A percentile compares a stretch with the other conserved stretches of the same genome.
phyloP scores from a whole-genome alignment of 2,797 vertebrate species.

The Semotilus atromaculatus region DNA sequence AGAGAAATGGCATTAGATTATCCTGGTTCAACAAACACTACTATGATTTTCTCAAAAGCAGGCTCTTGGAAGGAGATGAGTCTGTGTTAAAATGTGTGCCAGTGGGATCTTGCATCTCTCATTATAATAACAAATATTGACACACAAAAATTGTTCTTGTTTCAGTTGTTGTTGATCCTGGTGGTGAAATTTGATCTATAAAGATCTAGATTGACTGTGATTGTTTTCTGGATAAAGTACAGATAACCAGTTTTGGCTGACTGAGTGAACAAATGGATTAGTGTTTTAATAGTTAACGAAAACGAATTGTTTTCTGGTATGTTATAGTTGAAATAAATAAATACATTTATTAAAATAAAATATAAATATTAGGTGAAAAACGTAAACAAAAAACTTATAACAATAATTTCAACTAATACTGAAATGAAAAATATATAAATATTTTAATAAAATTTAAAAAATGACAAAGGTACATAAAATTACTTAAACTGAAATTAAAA shows the following conservation, averaged over 20 bases:
- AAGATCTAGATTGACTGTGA: not conserved
- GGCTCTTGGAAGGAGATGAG: not conserved
- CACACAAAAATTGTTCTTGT: not conserved
- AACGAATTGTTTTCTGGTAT: not conserved
- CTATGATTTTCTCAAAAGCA: not conserved
- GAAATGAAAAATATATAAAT: not conserved
- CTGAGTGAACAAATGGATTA: not conserved
- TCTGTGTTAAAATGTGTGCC: not conserved
- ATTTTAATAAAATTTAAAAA: not conserved
- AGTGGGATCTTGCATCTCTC: not conserved
- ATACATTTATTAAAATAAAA: not conserved
- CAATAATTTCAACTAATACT: not conserved
- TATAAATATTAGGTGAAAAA: not conserved
- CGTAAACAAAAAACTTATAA: not conserved
- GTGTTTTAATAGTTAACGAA: not conserved
- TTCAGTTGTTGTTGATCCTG: conserved; percentile 5
- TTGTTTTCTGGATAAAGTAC: conserved; percentile 2
- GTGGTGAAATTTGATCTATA: not conserved
- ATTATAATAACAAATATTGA: not conserved
- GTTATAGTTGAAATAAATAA: not conserved
- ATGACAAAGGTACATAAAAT: not conserved
- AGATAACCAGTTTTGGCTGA: not conserved
- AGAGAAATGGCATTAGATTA: not conserved
- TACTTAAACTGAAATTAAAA: not conserved
- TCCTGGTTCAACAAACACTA: not conserved